Conservation (phyloP, 2,888 invertebrate species). For the Calliopum simillimum region DNA sequence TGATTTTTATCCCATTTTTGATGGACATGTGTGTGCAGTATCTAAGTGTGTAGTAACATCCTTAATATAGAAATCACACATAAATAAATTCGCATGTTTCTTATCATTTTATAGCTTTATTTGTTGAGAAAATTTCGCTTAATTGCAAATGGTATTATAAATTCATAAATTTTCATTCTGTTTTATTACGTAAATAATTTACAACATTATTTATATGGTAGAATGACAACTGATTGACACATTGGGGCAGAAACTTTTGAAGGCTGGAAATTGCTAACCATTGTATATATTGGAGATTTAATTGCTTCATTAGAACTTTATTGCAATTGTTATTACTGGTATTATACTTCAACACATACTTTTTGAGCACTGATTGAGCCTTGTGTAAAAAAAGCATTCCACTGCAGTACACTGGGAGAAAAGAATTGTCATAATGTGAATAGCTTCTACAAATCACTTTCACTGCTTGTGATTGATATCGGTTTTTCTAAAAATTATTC, state of each 20-base stretch:
- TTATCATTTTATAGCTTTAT: not conserved
- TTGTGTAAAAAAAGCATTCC: no score
- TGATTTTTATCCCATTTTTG: constrained; percentile 42
- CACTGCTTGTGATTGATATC: no score
- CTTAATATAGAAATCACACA: constrained; percentile 12
- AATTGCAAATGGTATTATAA: constrained; percentile 14
- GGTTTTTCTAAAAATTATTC: no score
- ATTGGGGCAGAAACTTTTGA: not conserved
- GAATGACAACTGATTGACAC: constrained; percentile 13
- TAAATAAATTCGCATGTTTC: not conserved
- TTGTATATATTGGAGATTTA: not conserved
- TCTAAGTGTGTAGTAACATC: not conserved
- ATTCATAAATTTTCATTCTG: constrained; percentile 13
- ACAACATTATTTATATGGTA: no score
- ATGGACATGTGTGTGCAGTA: constrained; percentile 40
- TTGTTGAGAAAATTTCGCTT: not conserved
- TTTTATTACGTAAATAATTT: no score
- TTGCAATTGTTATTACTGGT: not conserved
- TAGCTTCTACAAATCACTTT: no score
- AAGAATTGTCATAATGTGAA: no score
- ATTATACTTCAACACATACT: not conserved
- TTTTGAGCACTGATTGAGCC: no score
- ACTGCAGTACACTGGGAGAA: no score
- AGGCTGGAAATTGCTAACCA: not conserved
- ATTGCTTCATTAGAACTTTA: constrained; percentile 9